These are phyloP conservation scores for Falco berigora DNA, from an alignment of 2,797 vertebrate species.

Conservation along the genomic window DNA sequence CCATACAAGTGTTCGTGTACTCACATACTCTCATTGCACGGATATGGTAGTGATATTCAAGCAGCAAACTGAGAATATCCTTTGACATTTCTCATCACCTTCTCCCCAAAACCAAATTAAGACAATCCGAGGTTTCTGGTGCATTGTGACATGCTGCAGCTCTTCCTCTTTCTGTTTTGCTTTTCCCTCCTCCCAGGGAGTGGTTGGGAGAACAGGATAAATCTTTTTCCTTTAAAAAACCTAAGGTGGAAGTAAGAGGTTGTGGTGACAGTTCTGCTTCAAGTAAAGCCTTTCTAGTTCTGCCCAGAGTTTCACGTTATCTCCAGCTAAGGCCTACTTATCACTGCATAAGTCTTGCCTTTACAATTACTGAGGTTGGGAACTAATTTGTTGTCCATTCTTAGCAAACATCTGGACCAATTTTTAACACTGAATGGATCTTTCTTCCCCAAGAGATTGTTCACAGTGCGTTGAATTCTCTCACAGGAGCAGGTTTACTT, in stretches of 20 bases:
- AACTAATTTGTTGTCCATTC: neutral
- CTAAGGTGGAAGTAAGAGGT: neutral
- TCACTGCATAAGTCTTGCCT: neutral
- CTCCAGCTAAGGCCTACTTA: neutral
- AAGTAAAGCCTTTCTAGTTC: neutral
- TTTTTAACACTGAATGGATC: neutral
- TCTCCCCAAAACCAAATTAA: neutral
- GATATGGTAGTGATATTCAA: neutral
- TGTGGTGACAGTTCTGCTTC: neutral
- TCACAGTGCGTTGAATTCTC: neutral
- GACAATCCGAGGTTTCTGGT: neutral
- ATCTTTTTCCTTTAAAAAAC: neutral
- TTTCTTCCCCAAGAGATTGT: neutral
- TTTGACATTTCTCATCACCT: neutral
- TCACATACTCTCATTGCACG: neutral
- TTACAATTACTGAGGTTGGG: neutral
- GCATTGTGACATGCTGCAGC: neutral
- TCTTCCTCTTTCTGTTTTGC: neutral
- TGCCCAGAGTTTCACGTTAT: neutral
- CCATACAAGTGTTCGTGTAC: fast-evolving
- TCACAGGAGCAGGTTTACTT: neutral
- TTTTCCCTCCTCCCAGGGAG: neutral
- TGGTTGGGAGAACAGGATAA: neutral
- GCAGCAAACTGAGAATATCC: neutral
- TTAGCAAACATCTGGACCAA: neutral